Evolutionary conservation across 2,888 invertebrate genomes (phyloP), one percentile per base, ranked within the genome.

Genomic region (Ophion ellenae): DNA sequence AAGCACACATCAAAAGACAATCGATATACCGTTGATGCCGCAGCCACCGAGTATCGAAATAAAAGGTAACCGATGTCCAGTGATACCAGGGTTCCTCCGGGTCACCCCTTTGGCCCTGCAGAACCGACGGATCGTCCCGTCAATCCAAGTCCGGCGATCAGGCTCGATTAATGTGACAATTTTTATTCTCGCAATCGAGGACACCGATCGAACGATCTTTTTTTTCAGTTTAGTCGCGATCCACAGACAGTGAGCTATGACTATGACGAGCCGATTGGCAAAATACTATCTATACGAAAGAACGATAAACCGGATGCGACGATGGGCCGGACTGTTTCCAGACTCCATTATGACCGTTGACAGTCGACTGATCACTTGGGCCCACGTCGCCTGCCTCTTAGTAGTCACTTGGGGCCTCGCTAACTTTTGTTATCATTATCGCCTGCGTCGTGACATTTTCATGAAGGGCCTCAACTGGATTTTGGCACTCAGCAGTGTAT

Each of bases 401-500:
- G 2, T 79, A 2, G 71, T 80, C n/a, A 64, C 63, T 7, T 77
- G 45, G 4, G 84, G 84, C 0, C 57, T 87, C 24, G 17, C 86
- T 4, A 79, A 70, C 24, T 89, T 88, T 59, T 88, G 87, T 63
- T 3, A 78, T 6, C 73, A 66, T 4, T 40, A 87, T 59, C 9
- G 10, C 66, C 6, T 88, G 87, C 32, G 32, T 32, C 83, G 89
- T 7, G 82, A 66, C 57, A 45, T 83, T 9, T 67, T 87, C 2
- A 75, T 87, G 24, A 86, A 81, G n/a, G 85, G 87, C 20, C 53
- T 89, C 45, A 79, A 32, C 32, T 32, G 32, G 32, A 32, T 85
- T 9, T 47, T 85, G 20, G 10, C 77, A 0, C 36, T 88, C n/a
- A 81, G 88, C 61, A 83, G 86, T 86, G 80, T 47, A 10, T 9